Evolutionary conservation across 1,140 invertebrate species (phyloP).

Genomic region (Microplitis demolitor): DNA sequence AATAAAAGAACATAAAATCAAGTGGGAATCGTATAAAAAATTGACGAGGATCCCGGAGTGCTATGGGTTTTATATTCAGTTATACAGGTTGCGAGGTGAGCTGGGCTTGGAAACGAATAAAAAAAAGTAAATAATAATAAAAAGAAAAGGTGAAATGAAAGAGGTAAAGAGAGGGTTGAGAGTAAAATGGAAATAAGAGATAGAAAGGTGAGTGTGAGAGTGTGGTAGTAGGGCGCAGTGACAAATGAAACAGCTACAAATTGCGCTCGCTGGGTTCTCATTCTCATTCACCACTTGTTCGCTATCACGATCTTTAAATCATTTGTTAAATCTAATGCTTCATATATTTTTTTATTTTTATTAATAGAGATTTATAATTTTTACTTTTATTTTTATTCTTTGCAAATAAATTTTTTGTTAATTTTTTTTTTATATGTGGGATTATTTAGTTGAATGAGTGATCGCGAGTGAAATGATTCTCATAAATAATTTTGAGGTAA

Average conservation of each 20-base stretch:
- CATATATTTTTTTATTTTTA: neutral
- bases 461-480: no score
- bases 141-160: neutral
- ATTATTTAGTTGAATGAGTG: no score
- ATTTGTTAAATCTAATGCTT: slow-evolving; percentile 7
- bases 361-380: neutral
- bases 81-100: slow-evolving; percentile 12
- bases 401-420: no score
- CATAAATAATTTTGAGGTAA: no score
- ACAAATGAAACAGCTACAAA: slow-evolving; percentile 51
- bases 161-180: slow-evolving; percentile 3
- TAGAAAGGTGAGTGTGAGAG: slow-evolving; percentile 30
- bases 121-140: slow-evolving; percentile 8
- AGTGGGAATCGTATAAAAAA: no score
- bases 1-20: no score
- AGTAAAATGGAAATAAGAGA: slow-evolving; percentile 25
- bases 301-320: slow-evolving; percentile 5
- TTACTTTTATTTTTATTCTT: no score
- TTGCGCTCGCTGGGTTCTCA: slow-evolving; percentile 44
- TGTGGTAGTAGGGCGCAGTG: slow-evolving; percentile 34
- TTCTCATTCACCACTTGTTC: slow-evolving; percentile 46
- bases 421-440: no score
- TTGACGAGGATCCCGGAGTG: no score
- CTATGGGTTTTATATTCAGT: neutral
- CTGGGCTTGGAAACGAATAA: neutral